phyloP scores from a whole-genome alignment of 2,113 vertebrate genomes.

The Nansenia antarctica region DNA sequence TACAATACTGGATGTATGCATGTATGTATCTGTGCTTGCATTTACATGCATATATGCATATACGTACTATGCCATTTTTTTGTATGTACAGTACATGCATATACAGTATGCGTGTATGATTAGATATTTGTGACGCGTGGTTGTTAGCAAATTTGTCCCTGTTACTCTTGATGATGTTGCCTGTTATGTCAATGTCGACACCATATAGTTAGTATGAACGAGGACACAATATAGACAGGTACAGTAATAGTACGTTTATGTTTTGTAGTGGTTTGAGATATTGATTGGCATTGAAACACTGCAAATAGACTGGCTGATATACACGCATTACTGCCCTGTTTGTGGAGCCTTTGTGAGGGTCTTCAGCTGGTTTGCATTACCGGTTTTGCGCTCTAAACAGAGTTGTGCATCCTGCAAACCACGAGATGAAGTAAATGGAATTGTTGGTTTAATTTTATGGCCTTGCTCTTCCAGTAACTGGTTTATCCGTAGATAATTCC shows the following conservation, averaged over 20 bases:
- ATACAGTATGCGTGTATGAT: neutral
- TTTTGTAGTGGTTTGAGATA: neutral
- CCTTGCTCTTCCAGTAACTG: slow-evolving; percentile 31
- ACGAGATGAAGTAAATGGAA: slow-evolving; percentile 34
- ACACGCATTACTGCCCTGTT: neutral
- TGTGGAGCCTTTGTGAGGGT: neutral
- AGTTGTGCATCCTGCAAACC: slow-evolving; percentile 14
- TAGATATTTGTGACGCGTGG: no score
- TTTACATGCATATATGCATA: neutral
- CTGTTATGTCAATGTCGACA: neutral
- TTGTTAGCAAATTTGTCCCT: no score
- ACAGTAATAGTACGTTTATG: neutral
- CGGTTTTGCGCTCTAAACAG: neutral
- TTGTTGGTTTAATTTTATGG: slow-evolving; percentile 42
- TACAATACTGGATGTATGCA: neutral
- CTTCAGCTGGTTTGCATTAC: slow-evolving; percentile 6
- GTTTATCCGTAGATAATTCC: slow-evolving; percentile 34
- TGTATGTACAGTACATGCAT: neutral
- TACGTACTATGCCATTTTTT: neutral
- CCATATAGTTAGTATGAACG: neutral
- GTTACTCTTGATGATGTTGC: neutral
- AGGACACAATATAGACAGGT: neutral
- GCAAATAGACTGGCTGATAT: neutral
- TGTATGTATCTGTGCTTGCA: neutral
- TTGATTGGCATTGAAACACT: neutral